Conservation (phyloP, 1,140 invertebrate species). For the Eubasilissa regina region DNA sequence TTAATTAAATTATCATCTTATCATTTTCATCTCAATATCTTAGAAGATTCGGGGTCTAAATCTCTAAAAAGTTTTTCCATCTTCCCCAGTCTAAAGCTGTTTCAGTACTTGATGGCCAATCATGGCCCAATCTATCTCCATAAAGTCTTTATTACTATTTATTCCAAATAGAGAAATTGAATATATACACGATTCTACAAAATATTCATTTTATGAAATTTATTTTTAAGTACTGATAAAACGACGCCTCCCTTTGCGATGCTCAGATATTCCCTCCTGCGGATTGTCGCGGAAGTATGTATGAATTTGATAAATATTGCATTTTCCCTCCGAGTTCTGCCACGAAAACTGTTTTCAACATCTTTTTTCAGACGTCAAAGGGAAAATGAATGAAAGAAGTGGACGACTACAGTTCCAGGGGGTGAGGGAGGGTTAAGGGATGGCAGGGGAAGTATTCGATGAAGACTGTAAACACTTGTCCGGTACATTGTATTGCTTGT, state of each 20-base stretch:
- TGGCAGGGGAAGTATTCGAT: conserved; percentile 23
- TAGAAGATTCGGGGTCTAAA: too few relatives aligned
- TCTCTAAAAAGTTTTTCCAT: too few relatives aligned
- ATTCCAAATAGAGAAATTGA: too few relatives aligned
- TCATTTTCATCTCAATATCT: too few relatives aligned
- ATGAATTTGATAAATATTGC: conserved; percentile 42
- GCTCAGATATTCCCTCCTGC: neutral
- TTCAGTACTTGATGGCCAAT: too few relatives aligned
- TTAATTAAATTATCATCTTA: too few relatives aligned
- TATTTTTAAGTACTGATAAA: too few relatives aligned
- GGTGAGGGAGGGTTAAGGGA: neutral
- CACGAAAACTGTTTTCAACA: conserved; percentile 8
- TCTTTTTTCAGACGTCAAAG: conserved; percentile 46
- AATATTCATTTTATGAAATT: too few relatives aligned
- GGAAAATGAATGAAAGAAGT: conserved; percentile 36
- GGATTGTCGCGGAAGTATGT: neutral
- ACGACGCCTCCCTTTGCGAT: neutral
- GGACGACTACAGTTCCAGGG: conserved; percentile 33
- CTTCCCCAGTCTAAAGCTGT: too few relatives aligned
- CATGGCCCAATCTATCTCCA: too few relatives aligned
- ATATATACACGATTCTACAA: too few relatives aligned
- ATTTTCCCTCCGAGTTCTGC: conserved; percentile 23
- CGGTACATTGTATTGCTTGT: conserved; percentile 32
- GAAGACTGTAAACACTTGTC: conserved; percentile 50
- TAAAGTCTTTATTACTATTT: too few relatives aligned